phyloP scores from a whole-genome alignment of 2,113 vertebrate species.

The Nycticorax nycticorax region DNA sequence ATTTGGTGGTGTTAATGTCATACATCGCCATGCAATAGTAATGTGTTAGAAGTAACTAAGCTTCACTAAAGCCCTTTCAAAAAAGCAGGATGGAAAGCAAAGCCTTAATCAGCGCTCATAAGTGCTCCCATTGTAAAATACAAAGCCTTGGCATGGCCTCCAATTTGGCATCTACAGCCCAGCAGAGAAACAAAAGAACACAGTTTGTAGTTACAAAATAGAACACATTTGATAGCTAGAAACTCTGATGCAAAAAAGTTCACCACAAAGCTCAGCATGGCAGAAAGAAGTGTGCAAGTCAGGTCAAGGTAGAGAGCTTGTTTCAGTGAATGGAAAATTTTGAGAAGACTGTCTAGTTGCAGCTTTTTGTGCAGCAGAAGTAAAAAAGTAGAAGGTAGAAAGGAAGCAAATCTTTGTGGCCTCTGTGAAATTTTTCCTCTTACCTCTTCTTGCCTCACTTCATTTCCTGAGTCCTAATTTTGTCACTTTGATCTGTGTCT shows the following conservation, averaged over 20 bases:
- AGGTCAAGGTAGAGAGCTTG: background rate
- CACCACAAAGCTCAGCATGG: background rate
- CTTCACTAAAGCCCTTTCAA: background rate
- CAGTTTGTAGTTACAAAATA: background rate
- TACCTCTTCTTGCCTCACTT: background rate
- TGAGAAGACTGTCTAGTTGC: background rate
- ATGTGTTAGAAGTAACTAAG: background rate
- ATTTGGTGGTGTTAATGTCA: background rate
- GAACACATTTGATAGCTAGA: background rate
- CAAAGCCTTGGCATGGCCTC: background rate
- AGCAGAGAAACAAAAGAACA: background rate
- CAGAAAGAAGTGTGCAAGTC: background rate
- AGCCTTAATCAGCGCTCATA: slow-evolving; percentile 1
- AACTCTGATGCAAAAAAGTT: background rate
- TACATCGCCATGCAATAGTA: background rate
- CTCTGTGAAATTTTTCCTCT: background rate
- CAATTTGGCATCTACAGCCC: background rate
- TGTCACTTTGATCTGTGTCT: background rate
- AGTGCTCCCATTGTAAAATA: slow-evolving; percentile 15
- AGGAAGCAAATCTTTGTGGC: background rate
- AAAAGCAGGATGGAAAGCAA: background rate
- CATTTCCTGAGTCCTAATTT: background rate
- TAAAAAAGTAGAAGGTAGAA: background rate
- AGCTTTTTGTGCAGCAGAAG: background rate
- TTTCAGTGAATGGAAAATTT: background rate